Conservation (phyloP, 2,113 vertebrate genomes). For the Axis porcinus region DNA sequence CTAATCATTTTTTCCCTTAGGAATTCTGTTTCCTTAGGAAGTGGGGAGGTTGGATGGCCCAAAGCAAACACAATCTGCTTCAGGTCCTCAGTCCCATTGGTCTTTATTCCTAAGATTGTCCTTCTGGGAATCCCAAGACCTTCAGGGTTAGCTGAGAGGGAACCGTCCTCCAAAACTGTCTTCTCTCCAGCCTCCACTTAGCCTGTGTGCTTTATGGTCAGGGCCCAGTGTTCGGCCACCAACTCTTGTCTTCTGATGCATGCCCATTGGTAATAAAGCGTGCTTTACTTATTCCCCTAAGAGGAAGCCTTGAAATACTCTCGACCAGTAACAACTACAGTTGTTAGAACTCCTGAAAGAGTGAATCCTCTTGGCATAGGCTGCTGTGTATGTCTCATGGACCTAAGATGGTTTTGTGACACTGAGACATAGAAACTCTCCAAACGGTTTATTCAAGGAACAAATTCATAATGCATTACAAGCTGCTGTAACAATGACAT, state of each 20-base stretch:
- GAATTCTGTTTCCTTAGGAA: neutral
- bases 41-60: neutral
- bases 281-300: neutral
- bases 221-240: neutral
- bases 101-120: neutral
- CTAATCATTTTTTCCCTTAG: neutral
- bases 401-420: neutral
- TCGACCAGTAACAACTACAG: neutral
- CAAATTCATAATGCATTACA: constrained; percentile 16
- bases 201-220: neutral
- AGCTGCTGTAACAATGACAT: constrained; percentile 29
- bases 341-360: neutral
- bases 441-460: constrained; percentile 24
- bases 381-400: neutral
- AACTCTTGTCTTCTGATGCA: neutral
- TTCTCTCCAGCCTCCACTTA: neutral
- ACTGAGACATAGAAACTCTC: neutral
- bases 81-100: neutral
- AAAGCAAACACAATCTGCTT: neutral
- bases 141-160: neutral
- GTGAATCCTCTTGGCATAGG: neutral
- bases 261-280: neutral
- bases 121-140: neutral
- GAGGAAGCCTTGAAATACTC: neutral
- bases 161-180: neutral